Base-by-base conservation (phyloP, 2,888 invertebrate genomes). In the Scaptomyza reducta region DNA sequence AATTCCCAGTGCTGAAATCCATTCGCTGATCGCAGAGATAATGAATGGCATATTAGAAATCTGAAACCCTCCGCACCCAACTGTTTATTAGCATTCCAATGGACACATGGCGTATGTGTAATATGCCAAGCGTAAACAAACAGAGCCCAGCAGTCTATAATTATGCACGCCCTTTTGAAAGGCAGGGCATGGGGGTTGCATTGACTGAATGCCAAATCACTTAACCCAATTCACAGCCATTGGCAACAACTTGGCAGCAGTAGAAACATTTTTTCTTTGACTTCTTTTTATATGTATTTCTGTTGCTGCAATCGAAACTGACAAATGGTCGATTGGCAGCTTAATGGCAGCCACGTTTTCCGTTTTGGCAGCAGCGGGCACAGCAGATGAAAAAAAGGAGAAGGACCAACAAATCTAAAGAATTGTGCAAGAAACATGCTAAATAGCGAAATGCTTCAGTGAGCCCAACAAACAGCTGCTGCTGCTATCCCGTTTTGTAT, bases 291-390 rank as follows among this genome's bases (percentile, higher is more conserved):
- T 22, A 11, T 13, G 38, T 38, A 6, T n/a, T 9, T 51, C 46
- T 69, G 66, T 66, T 63, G 61, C 83, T 51, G 63, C 70, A 65
- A 70, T 76, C 83, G 58, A 66, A 70, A 69, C 77, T 87, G 79
- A 87, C 87, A 82, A 82, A 87, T 87, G 72, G 87, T 54, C 81
- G 78, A 87, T 77, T 84, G 84, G 84, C 84, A 83, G 81, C 87
- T 84, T 74, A 83, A 87, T 87, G 81, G 75, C 77, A 80, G 75
- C 75, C 78, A 80, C 70, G 84, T 70, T 77, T 69, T 80, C 75
- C 84, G 74, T 69, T 79, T 77, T 74, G 77, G 71, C 74, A 67
- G 63, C 55, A 73, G 61, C 50, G 38, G 54, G 22, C 16, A 33
- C 42, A 33, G 38, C 42, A 49, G 40, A 47, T 25, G 55, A 59